A percentile compares a stretch with the other conserved stretches of the same genome.
phyloP scores from a whole-genome alignment of 2,113 vertebrate genomes.

The Heterotis niloticus region DNA sequence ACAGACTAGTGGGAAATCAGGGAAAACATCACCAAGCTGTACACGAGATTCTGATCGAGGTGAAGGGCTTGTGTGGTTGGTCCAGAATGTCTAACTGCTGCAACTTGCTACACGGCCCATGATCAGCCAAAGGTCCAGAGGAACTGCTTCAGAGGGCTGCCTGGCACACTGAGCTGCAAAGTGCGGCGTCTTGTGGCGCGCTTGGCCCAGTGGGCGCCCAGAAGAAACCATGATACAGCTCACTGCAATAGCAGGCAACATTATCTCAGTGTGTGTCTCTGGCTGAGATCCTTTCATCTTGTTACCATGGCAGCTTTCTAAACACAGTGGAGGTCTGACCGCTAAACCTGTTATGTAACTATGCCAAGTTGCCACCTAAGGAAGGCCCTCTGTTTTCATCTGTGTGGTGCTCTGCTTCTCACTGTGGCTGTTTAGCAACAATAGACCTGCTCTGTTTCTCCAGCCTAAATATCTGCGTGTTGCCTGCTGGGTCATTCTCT shows the following conservation, averaged over 20 bases:
- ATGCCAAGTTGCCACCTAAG: not conserved
- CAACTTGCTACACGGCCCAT: not conserved
- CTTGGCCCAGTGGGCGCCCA: not conserved
- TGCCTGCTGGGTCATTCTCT: not conserved
- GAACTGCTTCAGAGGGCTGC: not conserved
- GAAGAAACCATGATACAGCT: not conserved
- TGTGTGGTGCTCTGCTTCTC: not conserved
- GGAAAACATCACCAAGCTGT: conserved; percentile 1
- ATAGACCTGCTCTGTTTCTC: conserved; percentile 2
- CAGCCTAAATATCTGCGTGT: not conserved
- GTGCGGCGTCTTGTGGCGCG: too few relatives aligned
- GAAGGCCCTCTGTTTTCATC: conserved; percentile 3
- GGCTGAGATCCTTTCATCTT: conserved; percentile 40
- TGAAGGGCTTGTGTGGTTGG: not conserved
- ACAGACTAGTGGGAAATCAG: not conserved
- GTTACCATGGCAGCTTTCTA: conserved; percentile 63
- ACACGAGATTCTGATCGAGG: not conserved
- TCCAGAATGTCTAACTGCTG: not conserved
- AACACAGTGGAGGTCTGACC: conserved; percentile 51
- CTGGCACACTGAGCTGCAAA: not conserved
- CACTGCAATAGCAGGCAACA: conserved; percentile 3
- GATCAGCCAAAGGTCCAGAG: not conserved
- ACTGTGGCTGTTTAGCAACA: not conserved
- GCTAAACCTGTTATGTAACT: conserved; percentile 12
- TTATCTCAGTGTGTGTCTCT: not conserved